Conservation (phyloP, 2,888 invertebrate genomes). For the Cerastis leucographa region DNA sequence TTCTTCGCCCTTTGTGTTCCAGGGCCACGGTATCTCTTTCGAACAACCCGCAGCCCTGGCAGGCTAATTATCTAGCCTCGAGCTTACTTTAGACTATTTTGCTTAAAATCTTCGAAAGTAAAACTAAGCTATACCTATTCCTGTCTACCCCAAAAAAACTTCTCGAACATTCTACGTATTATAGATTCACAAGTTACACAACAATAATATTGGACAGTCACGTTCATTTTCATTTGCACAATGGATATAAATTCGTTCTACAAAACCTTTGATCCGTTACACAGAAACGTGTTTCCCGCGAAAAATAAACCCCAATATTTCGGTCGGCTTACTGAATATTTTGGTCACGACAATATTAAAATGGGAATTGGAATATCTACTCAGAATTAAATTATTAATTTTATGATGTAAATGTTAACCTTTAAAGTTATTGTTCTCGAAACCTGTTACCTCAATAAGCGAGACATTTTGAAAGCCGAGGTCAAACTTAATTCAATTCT, state of each 20-base stretch:
- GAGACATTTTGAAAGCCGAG: conserved; percentile 37
- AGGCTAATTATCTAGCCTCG: background rate
- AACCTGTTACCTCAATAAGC: conserved; percentile 19
- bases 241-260: conserved; percentile 47
- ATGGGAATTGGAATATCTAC: background rate
- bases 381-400: background rate
- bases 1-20: no score
- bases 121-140: background rate
- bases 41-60: no score
- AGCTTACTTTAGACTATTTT: background rate
- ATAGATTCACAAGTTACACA: conserved; percentile 7
- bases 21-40: no score
- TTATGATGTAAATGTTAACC: background rate
- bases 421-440: background rate
- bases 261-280: conserved; percentile 47
- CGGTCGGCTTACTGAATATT: conserved; percentile 8
- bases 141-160: background rate
- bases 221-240: conserved; percentile 57
- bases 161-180: conserved; percentile 5
- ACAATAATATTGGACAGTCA: conserved; percentile 51
- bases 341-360: background rate
- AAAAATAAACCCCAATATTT: conserved; percentile 50
- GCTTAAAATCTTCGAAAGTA: background rate
- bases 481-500: conserved; percentile 62
- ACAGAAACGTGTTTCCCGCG: conserved; percentile 32